phyloP scores from a whole-genome alignment of 2,797 vertebrate genomes.

The Gallinago solitaria region DNA sequence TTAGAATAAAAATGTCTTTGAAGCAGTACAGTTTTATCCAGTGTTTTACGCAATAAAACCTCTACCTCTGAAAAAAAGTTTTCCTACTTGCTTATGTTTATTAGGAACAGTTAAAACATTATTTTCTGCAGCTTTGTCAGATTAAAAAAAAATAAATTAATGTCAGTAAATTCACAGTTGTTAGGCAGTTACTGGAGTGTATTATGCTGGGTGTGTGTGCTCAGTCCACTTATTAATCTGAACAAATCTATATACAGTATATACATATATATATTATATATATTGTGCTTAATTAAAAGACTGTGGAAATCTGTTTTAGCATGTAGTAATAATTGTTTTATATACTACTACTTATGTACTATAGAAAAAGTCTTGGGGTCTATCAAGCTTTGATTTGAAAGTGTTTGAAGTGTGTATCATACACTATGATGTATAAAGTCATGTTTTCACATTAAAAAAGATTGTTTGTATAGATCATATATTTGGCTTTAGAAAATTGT shows the following conservation, averaged over 20 bases:
- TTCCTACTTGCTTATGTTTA: constrained; percentile 70
- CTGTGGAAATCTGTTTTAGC: constrained; percentile 64
- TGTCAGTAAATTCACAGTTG: constrained; percentile 60
- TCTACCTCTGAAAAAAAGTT: constrained; percentile 84
- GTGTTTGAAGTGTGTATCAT: constrained; percentile 49
- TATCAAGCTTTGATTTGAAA: constrained; percentile 46
- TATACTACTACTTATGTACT: constrained; percentile 42
- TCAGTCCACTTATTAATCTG: constrained; percentile 37
- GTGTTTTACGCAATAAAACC: constrained; percentile 92
- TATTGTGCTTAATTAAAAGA: constrained; percentile 74
- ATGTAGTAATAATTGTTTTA: constrained; percentile 73
- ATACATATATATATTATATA: constrained; percentile 59
- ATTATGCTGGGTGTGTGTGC: constrained; percentile 30
- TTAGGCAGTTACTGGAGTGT: constrained; percentile 64
- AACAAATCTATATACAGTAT: constrained; percentile 54
- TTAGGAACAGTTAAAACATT: constrained; percentile 47
- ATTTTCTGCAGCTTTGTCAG: constrained; percentile 42
- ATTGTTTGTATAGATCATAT: constrained; percentile 62
- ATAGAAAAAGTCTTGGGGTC: constrained; percentile 41
- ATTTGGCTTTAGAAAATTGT: constrained; percentile 56
- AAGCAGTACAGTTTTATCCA: constrained; percentile 86
- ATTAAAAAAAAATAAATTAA: constrained; percentile 28
- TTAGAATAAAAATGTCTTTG: constrained; percentile 89
- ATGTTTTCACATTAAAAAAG: constrained; percentile 67
- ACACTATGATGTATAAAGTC: constrained; percentile 66